Percentiles rank a stretch among this genome's conserved stretches.
Conservation (phyloP, 2,797 vertebrate species). For the Spheniscus humboldti region DNA sequence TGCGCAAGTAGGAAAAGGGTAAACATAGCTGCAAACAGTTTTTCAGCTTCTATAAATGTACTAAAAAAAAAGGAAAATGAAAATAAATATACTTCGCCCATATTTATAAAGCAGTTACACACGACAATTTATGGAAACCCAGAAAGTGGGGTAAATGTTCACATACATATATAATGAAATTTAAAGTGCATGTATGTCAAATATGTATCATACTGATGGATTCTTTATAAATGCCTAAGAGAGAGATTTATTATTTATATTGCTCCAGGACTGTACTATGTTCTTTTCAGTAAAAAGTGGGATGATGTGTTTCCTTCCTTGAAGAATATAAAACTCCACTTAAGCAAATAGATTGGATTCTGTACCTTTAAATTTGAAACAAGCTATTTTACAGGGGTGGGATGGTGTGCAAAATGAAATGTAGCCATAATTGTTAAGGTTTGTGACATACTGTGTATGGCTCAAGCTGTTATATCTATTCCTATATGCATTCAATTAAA, state of each 20-base stretch:
- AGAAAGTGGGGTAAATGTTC: neutral
- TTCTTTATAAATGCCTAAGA: conserved; percentile 14
- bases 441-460: neutral
- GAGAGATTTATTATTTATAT: conserved; percentile 54
- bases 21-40: neutral
- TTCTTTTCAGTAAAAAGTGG: neutral
- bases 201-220: conserved; percentile 30
- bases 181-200: conserved; percentile 41
- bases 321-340: neutral
- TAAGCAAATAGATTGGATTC: neutral
- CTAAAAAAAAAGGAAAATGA: neutral
- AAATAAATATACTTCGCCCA: neutral
- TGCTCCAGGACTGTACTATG: neutral
- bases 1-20: neutral
- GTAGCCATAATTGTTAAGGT: neutral
- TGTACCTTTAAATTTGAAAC: conserved; percentile 10
- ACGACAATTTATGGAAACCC: neutral
- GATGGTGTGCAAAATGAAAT: neutral
- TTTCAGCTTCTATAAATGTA: neutral
- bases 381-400: neutral
- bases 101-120: neutral
- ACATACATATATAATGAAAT: conserved; percentile 39
- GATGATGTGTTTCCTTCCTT: neutral
- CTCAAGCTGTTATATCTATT: conserved; percentile 13
- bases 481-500: conserved; percentile 11